A percentile compares a stretch with the other conserved stretches of the same genome.
These are phyloP conservation scores for Pheosia tremula DNA, from an alignment of 2,888 invertebrate species.

Conservation along the genomic window DNA sequence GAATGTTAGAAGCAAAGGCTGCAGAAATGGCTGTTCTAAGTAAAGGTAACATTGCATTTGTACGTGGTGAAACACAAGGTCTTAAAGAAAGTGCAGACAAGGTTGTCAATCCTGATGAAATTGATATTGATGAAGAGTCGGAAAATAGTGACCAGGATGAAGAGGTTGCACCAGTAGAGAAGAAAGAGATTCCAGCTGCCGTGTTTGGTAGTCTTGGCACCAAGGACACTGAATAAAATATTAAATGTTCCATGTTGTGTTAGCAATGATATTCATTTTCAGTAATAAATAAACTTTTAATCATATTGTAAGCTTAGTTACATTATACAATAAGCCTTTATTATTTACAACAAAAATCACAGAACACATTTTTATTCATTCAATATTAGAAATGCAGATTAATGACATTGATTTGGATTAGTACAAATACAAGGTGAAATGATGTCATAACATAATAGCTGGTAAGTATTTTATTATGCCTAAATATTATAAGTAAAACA, in stretches of 20 bases:
- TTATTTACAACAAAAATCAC: constrained; percentile 75
- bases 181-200: constrained; percentile 94
- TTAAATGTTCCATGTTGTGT: constrained; percentile 13
- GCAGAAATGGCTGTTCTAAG: constrained; percentile 86
- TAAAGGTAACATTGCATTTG: constrained; percentile 91
- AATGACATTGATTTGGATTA: constrained; percentile 21
- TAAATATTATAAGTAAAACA: constrained; percentile 7
- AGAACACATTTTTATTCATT: constrained; percentile 54
- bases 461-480: constrained; percentile 13
- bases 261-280: constrained; percentile 20
- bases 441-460: constrained; percentile 2
- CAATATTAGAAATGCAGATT: constrained; percentile 28
- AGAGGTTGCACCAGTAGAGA: constrained; percentile 90
- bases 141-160: constrained; percentile 86
- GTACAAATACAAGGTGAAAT: constrained; percentile 8
- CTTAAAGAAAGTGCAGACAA: constrained; percentile 86
- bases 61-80: constrained; percentile 94
- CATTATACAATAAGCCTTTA: constrained; percentile 58
- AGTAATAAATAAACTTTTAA: constrained; percentile 63
- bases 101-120: constrained; percentile 94
- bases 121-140: constrained; percentile 91
- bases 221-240: constrained; percentile 50
- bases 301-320: constrained; percentile 59
- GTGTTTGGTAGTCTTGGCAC: constrained; percentile 93
- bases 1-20: constrained; percentile 93